Base-by-base conservation (phyloP, 64 coral and sea anemone species). In the Anthopleura sola region DNA sequence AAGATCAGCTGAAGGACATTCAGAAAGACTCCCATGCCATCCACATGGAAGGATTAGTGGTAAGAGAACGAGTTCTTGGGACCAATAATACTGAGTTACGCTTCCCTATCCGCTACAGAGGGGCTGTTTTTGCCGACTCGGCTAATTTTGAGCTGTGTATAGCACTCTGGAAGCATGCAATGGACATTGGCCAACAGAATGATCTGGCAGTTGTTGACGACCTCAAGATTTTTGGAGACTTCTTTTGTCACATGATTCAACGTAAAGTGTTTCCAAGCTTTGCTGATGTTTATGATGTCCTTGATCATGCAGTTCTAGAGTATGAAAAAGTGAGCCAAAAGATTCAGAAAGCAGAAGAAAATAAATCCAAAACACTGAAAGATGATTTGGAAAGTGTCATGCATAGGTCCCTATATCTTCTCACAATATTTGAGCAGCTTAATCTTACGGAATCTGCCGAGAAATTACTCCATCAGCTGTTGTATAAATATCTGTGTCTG, bases 201-300 rank as follows among this genome's bases (percentile, higher is more conserved):
- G 84, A 92, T 49, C 44, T 86, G 56, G 49, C 78, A 50, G 78
- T 95, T 20, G 78, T 75, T 71, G 89, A 91, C 56, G 89, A 95
- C 76, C 68, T 95, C 0, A 92, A 95, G 23, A 91, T 91, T 50
- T 92, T 95, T 75, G 93, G 84, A 12, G 90, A 92, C 33, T 95
- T 95, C 48, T 95, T 92, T 86, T 92, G 89, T 31, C 86, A 91
- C 21, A 95, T 95, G 93, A 85, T 95, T 39, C 93, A 95, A 12
- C 82, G 87, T 83, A 86, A 92, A 44, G 40, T 44, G 40, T 44
- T 44, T 44, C 40, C 40, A 44, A 44, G 40, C 40, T 44, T 44
- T 44, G 19, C 83, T 12, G 88, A 85, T 86, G 90, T 90, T 9
- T 87, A 6, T 44, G 40, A 44, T 44, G 40, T 88, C 23, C 83